Evolutionary conservation across 1,140 invertebrate genomes (phyloP), one percentile per base, ranked within the genome.

Genomic region (Cyclargus thomasi): DNA sequence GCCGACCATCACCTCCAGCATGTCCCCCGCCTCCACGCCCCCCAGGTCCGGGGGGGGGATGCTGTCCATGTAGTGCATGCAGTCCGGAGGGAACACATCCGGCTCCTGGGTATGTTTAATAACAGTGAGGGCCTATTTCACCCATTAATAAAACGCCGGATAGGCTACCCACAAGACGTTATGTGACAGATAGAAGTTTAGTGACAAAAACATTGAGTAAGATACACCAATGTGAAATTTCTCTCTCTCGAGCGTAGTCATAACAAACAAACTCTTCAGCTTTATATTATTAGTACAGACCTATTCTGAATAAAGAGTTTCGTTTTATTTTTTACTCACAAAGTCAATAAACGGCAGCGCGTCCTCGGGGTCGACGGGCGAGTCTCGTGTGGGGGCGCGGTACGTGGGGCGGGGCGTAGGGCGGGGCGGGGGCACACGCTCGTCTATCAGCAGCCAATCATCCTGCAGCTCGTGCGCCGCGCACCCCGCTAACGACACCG

Each of bases 81-180:
- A 86, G 80, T 88, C 86, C 63, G 53, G 68, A 17, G 86, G 84
- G 74, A 85, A 88, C 77, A 85, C 82, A 68, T 86, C 85, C 29
- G 80, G 74, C 47, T 86, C 83, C 85, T 88, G 71, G 17, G 20
- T 8, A 63, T 6, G n/a, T 17, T 4, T 16, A 18, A n/a, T 36
- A 7, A 1, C 23, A 18, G 8, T 64, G 0, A n/a, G n/a, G n/a
- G n/a, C n/a, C n/a, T n/a, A n/a, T n/a, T n/a, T n/a, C n/a, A n/a
- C n/a, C n/a, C n/a, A n/a, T n/a, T n/a, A n/a, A n/a, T n/a, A n/a
- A n/a, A n/a, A n/a, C n/a, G n/a, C n/a, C n/a, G n/a, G n/a, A n/a
- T n/a, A n/a, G n/a, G n/a, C n/a, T n/a, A n/a, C n/a, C n/a, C n/a
- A n/a, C n/a, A n/a, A n/a, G n/a, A n/a, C n/a, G n/a, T n/a, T n/a